Evolutionary conservation across 2,888 invertebrate species (phyloP).

Genomic region (Erebia aethiops): DNA sequence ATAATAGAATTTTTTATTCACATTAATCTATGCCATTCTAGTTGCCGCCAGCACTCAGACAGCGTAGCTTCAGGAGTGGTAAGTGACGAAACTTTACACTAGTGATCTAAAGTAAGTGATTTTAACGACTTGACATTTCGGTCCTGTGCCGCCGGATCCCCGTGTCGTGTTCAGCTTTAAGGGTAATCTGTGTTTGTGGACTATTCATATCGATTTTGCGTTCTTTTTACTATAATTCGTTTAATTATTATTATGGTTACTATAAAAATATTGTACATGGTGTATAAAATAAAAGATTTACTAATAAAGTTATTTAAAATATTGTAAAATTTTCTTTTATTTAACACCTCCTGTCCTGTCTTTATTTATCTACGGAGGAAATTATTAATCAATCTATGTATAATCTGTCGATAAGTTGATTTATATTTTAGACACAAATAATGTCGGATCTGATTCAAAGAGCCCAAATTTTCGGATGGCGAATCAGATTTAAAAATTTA

Average conservation of each 20-base stretch:
- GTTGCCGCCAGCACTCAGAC: constrained; percentile 57
- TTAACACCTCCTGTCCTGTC: background rate
- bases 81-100: constrained; percentile 68
- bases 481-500: background rate
- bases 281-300: constrained; percentile 34
- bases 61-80: constrained; percentile 57
- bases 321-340: constrained; percentile 58
- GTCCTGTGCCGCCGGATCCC: constrained; percentile 19
- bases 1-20: constrained; percentile 23
- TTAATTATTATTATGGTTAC: constrained; percentile 8
- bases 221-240: constrained; percentile 2
- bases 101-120: constrained; percentile 66
- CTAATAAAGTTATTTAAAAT: constrained; percentile 42
- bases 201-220: constrained; percentile 21
- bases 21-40: constrained; percentile 57
- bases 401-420: too few relatives aligned
- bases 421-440: too few relatives aligned
- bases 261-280: constrained; percentile 39
- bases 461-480: background rate
- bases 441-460: background rate
- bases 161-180: constrained; percentile 24
- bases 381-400: background rate
- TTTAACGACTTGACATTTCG: constrained; percentile 17
- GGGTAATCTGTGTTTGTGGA: constrained; percentile 36
- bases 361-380: background rate